phyloP scores from a whole-genome alignment of 1,140 invertebrate genomes.

The Neodiprion fabricii region DNA sequence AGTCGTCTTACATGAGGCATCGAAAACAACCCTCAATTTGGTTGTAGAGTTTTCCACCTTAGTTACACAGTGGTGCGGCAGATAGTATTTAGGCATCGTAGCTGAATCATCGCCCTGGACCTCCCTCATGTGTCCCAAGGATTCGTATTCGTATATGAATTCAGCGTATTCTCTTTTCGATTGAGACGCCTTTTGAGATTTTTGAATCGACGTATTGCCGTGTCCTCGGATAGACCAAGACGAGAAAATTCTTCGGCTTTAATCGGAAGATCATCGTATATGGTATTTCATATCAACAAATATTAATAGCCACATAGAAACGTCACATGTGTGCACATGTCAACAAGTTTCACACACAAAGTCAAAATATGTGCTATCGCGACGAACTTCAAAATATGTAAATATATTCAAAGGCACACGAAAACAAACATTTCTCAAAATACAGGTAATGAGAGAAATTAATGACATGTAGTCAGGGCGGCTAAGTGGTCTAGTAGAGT shows the following conservation, averaged over 20 bases:
- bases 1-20: slow-evolving; percentile 19
- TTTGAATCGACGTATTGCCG: slow-evolving; percentile 21
- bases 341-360: too few species aligned
- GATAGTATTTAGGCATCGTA: not conserved
- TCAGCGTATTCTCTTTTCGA: slow-evolving; percentile 24
- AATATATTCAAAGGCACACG: too few species aligned
- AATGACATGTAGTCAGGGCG: too few species aligned
- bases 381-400: too few species aligned
- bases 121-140: slow-evolving; percentile 31
- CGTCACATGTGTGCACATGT: too few species aligned
- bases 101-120: slow-evolving; percentile 10
- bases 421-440: too few species aligned
- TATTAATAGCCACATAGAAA: too few species aligned
- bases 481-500: too few species aligned
- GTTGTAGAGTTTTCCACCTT: slow-evolving; percentile 25
- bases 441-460: too few species aligned
- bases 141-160: slow-evolving; percentile 34
- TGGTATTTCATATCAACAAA: too few species aligned
- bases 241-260: slow-evolving; percentile 1
- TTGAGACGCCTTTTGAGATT: slow-evolving; percentile 24
- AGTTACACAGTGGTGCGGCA: slow-evolving; percentile 27
- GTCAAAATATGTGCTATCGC: too few species aligned
- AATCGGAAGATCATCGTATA: too few species aligned
- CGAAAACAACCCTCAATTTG: slow-evolving; percentile 29
- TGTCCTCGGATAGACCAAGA: slow-evolving; percentile 14